Percentiles rank a stretch among this genome's conserved stretches.
phyloP scores from a whole-genome alignment of 2,113 vertebrate species.

The Chauna torquata region DNA sequence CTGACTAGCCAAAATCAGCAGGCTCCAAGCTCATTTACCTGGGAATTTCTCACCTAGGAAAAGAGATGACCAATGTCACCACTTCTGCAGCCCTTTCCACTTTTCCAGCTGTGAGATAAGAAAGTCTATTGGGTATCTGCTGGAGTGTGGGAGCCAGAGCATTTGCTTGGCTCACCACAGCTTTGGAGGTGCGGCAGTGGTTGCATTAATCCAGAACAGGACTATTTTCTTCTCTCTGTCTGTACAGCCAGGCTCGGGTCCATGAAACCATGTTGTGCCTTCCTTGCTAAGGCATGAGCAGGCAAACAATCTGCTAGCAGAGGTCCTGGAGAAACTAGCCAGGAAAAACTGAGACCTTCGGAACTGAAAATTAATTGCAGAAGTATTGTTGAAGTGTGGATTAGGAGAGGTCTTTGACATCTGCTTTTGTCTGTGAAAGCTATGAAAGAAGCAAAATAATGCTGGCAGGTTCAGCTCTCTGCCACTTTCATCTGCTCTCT shows the following conservation, averaged over 20 bases:
- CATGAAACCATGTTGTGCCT: background rate
- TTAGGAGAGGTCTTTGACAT: background rate
- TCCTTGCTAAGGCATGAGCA: background rate
- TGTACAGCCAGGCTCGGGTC: rapidly evolving
- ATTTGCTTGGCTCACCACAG: background rate
- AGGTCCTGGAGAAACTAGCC: background rate
- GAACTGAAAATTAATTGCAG: background rate
- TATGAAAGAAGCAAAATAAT: background rate
- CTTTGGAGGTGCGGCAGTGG: background rate
- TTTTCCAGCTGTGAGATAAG: background rate
- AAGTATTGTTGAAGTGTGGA: background rate
- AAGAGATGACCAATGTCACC: background rate
- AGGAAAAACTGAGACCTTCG: background rate
- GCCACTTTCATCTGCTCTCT: background rate
- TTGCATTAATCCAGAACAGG: background rate
- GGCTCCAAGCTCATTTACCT: background rate
- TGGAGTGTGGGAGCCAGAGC: background rate
- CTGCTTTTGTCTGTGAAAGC: background rate
- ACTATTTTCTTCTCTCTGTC: background rate
- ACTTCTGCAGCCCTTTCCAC: background rate
- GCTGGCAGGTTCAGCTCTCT: background rate
- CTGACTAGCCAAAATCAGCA: background rate
- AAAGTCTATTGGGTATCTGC: background rate
- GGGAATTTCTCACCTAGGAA: background rate
- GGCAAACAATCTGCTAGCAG: background rate